These are phyloP conservation scores for Leuciscus waleckii DNA, from an alignment of 2,797 vertebrate species.

Conservation along the genomic window DNA sequence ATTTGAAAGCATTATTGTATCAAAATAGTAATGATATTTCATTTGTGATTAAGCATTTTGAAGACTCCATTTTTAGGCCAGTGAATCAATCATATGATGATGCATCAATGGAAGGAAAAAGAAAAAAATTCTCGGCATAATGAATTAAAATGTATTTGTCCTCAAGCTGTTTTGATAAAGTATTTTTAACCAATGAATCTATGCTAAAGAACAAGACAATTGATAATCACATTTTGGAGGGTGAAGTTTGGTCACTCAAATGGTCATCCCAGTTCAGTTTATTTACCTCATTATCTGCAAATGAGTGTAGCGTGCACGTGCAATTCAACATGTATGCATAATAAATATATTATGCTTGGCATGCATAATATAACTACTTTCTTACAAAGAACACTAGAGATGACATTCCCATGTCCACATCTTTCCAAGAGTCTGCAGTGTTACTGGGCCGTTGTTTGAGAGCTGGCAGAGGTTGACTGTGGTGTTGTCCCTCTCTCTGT, in stretches of 20 bases:
- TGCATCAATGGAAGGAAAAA: neutral
- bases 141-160: neutral
- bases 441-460: neutral
- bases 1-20: neutral
- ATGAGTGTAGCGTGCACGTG: neutral
- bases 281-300: neutral
- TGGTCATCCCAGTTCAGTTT: neutral
- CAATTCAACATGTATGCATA: neutral
- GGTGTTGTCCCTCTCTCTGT: constrained; percentile 46
- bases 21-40: neutral
- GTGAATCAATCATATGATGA: neutral
- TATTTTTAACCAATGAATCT: neutral
- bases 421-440: neutral
- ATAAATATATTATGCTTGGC: neutral
- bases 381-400: neutral
- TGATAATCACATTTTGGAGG: neutral
- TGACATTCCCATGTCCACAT: neutral
- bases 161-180: neutral
- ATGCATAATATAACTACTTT: neutral
- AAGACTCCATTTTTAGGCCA: neutral
- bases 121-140: neutral
- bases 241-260: neutral
- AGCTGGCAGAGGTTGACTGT: constrained; percentile 44
- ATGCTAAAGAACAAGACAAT: neutral
- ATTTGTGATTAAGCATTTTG: neutral